These are phyloP conservation scores for Microcaecilia unicolor DNA, from an alignment of 2,797 vertebrate genomes.

Conservation along the genomic window DNA sequence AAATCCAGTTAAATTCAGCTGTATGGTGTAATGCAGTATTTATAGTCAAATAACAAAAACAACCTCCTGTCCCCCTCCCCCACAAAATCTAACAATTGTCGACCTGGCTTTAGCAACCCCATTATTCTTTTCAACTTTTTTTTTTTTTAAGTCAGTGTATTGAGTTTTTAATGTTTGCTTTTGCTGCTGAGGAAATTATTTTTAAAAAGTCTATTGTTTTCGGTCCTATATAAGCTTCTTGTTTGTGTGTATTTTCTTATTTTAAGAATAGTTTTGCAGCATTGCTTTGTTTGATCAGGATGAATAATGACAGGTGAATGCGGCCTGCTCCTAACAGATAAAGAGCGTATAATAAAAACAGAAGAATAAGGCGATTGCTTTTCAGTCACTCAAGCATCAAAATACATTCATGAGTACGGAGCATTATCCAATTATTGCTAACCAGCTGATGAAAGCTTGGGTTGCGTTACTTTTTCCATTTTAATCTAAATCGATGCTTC, in stretches of 20 bases:
- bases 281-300: constrained; percentile 42
- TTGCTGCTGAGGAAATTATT: constrained; percentile 1
- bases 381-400: constrained; percentile 81
- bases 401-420: constrained; percentile 68
- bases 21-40: too few relatives aligned
- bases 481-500: constrained; percentile 89
- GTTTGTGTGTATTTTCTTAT: constrained; percentile 14
- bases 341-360: constrained; percentile 68
- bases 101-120: too few relatives aligned
- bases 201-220: not conserved
- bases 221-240: constrained; percentile 2
- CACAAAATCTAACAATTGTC: too few relatives aligned
- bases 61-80: too few relatives aligned
- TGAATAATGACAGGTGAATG: constrained; percentile 40
- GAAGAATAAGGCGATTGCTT: constrained; percentile 60
- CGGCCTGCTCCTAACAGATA: constrained; percentile 80
- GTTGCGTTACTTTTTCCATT: constrained; percentile 76
- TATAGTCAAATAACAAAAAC: too few relatives aligned
- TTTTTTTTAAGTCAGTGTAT: not conserved
- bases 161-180: not conserved
- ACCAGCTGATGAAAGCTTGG: constrained; percentile 71
- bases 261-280: constrained; percentile 23
- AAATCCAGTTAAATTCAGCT: not conserved
- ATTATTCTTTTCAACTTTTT: too few relatives aligned
- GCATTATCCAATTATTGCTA: constrained; percentile 92